A percentile compares a stretch with the other conserved stretches of the same genome.
Evolutionary conservation across 2,113 vertebrate species (phyloP).

Genomic region (Rhineura floridana): DNA sequence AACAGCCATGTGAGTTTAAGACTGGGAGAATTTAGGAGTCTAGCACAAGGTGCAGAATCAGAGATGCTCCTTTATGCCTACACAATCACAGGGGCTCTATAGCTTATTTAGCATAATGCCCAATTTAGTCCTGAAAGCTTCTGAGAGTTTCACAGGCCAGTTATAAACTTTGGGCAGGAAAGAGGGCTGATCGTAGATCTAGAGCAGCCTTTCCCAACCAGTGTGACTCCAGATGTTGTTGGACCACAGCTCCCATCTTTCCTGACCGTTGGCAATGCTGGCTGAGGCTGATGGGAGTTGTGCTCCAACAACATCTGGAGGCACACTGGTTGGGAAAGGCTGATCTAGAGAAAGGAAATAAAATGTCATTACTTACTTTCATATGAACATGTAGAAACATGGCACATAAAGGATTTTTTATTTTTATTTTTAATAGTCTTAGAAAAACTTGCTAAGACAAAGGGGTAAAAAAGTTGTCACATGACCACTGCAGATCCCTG

Average conservation of each 20-base stretch:
- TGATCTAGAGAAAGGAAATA: not conserved
- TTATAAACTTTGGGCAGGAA: not conserved
- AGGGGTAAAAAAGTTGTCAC: not conserved
- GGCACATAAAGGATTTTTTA: not conserved
- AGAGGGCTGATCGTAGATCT: not conserved
- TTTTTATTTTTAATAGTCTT: not conserved
- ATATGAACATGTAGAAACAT: not conserved
- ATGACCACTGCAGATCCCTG: not conserved
- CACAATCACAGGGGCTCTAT: not conserved
- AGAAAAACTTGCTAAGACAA: not conserved
- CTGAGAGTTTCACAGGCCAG: not conserved
- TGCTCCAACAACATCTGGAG: too few relatives aligned
- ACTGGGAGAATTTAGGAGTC: not conserved
- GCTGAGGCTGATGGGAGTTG: too few relatives aligned
- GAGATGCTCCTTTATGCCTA: not conserved
- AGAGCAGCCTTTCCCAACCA: too few relatives aligned
- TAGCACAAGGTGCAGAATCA: not conserved
- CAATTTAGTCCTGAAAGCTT: not conserved
- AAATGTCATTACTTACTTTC: constrained; percentile 3
- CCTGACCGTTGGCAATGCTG: too few relatives aligned
- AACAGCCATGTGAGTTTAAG: too few relatives aligned
- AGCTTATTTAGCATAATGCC: not conserved
- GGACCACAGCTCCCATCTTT: too few relatives aligned
- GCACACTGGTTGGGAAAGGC: too few relatives aligned
- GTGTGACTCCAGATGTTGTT: too few relatives aligned